Evolutionary conservation across 2,888 invertebrate species (phyloP).

Genomic region (Quadriops clusia): DNA sequence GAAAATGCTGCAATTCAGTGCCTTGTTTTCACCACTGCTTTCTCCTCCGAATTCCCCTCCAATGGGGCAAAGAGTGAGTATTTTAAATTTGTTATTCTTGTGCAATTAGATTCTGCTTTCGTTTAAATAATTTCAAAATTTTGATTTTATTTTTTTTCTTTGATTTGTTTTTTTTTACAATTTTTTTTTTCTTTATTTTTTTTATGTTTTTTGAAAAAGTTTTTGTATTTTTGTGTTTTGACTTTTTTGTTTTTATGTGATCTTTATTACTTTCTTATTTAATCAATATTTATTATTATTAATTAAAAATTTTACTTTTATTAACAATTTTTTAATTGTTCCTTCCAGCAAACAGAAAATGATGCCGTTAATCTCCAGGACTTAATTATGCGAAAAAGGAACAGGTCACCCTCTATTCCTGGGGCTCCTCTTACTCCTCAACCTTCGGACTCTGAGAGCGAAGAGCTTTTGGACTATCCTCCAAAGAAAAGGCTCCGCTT

Average conservation of each 20-base stretch:
- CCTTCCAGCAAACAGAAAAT: conserved; percentile 7
- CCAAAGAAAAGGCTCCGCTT: conserved; percentile 52
- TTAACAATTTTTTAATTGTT: too few species aligned
- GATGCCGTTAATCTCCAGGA: conserved; percentile 15
- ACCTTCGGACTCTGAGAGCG: conserved; percentile 69
- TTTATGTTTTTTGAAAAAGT: conserved; percentile 10
- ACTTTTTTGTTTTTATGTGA: too few species aligned
- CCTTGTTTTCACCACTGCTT: conserved; percentile 1
- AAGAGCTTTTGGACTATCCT: conserved; percentile 31
- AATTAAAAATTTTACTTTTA: too few species aligned
- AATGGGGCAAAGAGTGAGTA: background rate
- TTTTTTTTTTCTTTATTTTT: conserved; percentile 10
- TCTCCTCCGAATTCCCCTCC: background rate
- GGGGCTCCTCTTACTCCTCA: conserved; percentile 55
- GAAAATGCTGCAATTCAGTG: conserved; percentile 2
- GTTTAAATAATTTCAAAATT: background rate
- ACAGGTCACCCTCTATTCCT: conserved; percentile 22
- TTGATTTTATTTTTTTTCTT: conserved; percentile 5
- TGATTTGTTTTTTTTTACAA: conserved; percentile 5
- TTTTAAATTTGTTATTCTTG: background rate
- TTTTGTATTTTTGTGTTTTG: too few species aligned
- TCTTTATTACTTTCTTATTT: too few species aligned
- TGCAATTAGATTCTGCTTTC: background rate
- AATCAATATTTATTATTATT: too few species aligned
- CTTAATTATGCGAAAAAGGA: conserved; percentile 17